Conservation (phyloP, 2,113 vertebrate genomes). For the Rhinopomastus cyanomelas region DNA sequence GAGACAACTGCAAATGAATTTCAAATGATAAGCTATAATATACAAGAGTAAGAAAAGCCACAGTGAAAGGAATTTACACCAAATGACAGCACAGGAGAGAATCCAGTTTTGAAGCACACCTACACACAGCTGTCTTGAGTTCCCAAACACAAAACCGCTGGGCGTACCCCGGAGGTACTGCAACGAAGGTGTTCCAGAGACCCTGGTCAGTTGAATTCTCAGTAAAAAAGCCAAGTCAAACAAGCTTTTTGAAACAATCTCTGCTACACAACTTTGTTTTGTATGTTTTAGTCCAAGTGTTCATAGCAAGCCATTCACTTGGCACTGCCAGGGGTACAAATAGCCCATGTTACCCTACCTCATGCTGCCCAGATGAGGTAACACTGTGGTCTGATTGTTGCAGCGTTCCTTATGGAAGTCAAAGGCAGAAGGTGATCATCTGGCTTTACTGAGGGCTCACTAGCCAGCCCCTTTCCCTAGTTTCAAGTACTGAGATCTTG, state of each 20-base stretch:
- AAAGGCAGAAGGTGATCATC: not conserved
- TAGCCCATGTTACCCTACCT: not conserved
- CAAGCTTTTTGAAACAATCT: not conserved
- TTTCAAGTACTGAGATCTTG: not conserved
- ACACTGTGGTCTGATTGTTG: not conserved
- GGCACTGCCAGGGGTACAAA: not conserved
- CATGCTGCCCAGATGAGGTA: not conserved
- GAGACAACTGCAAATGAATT: not conserved
- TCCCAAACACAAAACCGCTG: not conserved
- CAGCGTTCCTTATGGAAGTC: not conserved
- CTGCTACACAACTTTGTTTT: not conserved
- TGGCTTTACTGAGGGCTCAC: not conserved
- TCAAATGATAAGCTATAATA: not conserved
- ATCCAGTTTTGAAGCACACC: not conserved
- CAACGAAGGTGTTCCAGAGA: not conserved
- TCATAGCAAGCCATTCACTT: not conserved
- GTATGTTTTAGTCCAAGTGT: not conserved
- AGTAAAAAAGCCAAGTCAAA: not conserved
- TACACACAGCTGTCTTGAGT: not conserved
- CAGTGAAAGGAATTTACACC: not conserved
- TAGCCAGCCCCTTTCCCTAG: not conserved
- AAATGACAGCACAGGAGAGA: not conserved
- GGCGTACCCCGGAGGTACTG: not conserved
- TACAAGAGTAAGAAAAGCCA: not conserved
- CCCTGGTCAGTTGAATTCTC: not conserved